Evolutionary conservation across 2,888 invertebrate species (phyloP), one percentile per base, ranked within the genome.

Genomic region (Drosophila kanekoi): DNA sequence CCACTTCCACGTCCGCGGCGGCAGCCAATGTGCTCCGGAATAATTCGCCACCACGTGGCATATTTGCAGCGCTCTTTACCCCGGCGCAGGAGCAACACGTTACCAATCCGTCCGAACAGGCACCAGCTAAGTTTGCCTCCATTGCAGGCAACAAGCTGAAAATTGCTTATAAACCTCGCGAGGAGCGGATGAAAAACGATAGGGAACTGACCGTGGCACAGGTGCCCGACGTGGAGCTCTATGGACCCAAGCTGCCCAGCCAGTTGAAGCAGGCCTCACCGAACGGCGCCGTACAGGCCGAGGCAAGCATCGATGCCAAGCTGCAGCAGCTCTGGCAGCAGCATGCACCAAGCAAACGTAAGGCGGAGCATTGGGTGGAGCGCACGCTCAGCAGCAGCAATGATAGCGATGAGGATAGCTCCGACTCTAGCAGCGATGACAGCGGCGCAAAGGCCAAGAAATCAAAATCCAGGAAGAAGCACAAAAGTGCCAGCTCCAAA

Each of bases 41-140:
- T 72, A 93, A 93, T 8, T 95, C 96, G 0, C 96, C 96, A 0
- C 95, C 96, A 0, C 93, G 95, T 70, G 96, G 96, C 0, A 95
- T 96, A 53, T 96, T 96, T 78, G 91, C 90, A 0, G 86, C 90
- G 1, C 74, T 92, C 0, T 89, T 92, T n/a, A 72, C 73, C 14
- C 76, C 77, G 4, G 8, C 59, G 2, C 59, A 66, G 1, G 56
- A 74, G 10, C 47, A 28, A 8, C 28, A 51, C 10, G 1, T 16
- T 4, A 28, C 13, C 13, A 13, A 45, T 6, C 33, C 54, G 6
- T 3, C 38, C 38, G 47, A 32, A 1, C 8, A 38, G n/a, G n/a
- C 16, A 3, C 43, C 56, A 51, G 40, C 67, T 0, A 90, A 89
- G 65, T 79, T 81, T 44, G 56, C 57, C 2, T 75, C 85, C n/a